Evolutionary conservation across 2,888 invertebrate genomes (phyloP).

Genomic region (Drosophila subsilvestris): DNA sequence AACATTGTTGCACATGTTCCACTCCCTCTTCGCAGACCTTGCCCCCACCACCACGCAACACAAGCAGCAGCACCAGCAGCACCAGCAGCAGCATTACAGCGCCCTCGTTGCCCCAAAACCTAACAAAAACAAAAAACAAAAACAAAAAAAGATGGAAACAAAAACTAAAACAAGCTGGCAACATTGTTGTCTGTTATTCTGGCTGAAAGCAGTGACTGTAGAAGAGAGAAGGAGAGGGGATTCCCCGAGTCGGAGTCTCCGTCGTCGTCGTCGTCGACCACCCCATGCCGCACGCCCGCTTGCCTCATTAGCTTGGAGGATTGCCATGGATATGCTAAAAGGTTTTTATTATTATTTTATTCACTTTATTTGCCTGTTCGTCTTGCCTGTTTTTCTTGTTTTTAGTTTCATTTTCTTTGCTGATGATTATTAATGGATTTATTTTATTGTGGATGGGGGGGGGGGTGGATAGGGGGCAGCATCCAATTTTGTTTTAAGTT

Average conservation of each 20-base stretch:
- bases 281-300: constrained; percentile 7
- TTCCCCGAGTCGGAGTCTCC: constrained; percentile 6
- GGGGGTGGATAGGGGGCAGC: background rate
- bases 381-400: background rate
- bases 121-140: constrained; percentile 6
- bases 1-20: constrained; percentile 75
- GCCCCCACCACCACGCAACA: background rate
- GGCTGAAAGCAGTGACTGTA: constrained; percentile 2
- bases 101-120: background rate
- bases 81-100: background rate
- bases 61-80: background rate
- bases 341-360: constrained; percentile 47
- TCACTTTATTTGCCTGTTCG: constrained; percentile 24
- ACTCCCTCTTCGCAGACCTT: background rate
- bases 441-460: background rate
- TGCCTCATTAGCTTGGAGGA: constrained; percentile 48
- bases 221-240: background rate
- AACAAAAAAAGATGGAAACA: constrained; percentile 6
- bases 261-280: background rate
- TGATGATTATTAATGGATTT: constrained; percentile 44
- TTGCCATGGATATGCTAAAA: constrained; percentile 41
- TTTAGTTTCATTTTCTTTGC: constrained; percentile 3
- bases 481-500: constrained; percentile 9
- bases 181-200: constrained; percentile 41
- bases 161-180: constrained; percentile 42